Conservation (phyloP, 2,888 invertebrate species). For the Saturnia japonica region DNA sequence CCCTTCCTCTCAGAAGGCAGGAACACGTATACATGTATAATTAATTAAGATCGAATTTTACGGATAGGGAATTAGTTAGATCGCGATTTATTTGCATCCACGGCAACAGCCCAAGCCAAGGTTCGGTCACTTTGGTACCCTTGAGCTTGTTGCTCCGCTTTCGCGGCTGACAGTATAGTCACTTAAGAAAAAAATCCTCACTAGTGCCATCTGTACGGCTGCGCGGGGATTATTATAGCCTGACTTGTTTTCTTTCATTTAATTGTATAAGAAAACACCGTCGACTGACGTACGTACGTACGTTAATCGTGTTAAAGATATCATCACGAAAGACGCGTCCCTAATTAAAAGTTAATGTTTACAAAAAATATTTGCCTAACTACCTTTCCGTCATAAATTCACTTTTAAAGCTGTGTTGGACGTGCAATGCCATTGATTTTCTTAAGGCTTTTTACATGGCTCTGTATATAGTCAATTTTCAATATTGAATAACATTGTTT, state of each 20-base stretch:
- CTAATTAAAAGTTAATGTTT: neutral
- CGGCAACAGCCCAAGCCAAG: too few relatives aligned
- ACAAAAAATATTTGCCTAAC: neutral
- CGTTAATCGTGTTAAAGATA: conserved; percentile 5
- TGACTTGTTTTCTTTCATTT: neutral
- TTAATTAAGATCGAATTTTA: too few relatives aligned
- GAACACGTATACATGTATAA: too few relatives aligned
- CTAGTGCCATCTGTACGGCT: neutral
- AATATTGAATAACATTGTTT: too few relatives aligned
- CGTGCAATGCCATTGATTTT: neutral
- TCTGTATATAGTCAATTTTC: neutral
- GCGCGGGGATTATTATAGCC: too few relatives aligned
- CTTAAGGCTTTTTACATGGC: neutral
- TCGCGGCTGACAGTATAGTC: too few relatives aligned
- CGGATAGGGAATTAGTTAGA: too few relatives aligned
- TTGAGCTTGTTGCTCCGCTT: too few relatives aligned
- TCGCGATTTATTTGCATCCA: too few relatives aligned
- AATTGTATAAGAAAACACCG: neutral
- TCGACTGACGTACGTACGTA: neutral
- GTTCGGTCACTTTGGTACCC: too few relatives aligned
- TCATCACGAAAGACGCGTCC: neutral
- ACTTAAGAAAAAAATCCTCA: too few relatives aligned
- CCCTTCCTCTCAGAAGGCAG: too few relatives aligned
- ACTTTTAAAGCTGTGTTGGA: neutral
- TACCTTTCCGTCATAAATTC: neutral